A percentile compares a stretch with the other conserved stretches of the same genome.
Evolutionary conservation across 2,113 vertebrate genomes (phyloP).

Genomic region (Coregonus clupeaformis): DNA sequence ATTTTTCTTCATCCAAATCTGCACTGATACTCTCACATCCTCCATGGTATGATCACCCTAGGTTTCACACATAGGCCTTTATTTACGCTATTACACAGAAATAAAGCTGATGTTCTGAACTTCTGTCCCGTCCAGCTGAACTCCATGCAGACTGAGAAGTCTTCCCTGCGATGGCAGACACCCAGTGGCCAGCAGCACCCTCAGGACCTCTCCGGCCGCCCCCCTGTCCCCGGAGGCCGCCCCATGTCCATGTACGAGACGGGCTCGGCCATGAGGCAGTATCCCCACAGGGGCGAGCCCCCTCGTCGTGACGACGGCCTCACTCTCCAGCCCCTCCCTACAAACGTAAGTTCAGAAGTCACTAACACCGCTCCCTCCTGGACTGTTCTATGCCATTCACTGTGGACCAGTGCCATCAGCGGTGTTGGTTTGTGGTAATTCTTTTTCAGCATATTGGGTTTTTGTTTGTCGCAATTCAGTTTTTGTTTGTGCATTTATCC

Average conservation of each 20-base stretch:
- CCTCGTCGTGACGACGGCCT: conserved; percentile 83
- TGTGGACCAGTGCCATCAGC: background rate
- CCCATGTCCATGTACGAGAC: conserved; percentile 99
- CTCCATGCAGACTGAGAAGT: conserved; percentile 95
- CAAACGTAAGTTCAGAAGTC: conserved; percentile 84
- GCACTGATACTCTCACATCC: background rate
- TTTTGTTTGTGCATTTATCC: background rate
- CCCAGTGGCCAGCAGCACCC: conserved; percentile 79
- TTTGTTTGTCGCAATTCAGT: conserved; percentile 51
- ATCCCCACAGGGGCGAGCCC: conserved; percentile 84
- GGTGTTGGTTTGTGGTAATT: conserved; percentile 15
- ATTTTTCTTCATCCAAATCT: background rate
- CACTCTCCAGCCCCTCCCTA: conserved; percentile 88
- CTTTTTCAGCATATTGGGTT: conserved; percentile 5
- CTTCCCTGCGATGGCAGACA: conserved; percentile 88
- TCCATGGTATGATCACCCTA: conserved; percentile 6
- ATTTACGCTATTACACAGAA: conserved; percentile 19
- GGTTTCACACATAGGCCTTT: too few relatives aligned
- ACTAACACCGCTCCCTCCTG: background rate
- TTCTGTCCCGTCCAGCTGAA: conserved; percentile 87
- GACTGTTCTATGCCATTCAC: conserved; percentile 16
- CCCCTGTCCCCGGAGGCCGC: conserved; percentile 85
- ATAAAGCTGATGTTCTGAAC: conserved; percentile 32
- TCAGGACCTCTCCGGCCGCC: conserved; percentile 80
- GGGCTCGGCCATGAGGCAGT: conserved; percentile 87